Evolutionary conservation across 2,113 vertebrate genomes (phyloP).

Genomic region (Eretmodus cyanostictus): DNA sequence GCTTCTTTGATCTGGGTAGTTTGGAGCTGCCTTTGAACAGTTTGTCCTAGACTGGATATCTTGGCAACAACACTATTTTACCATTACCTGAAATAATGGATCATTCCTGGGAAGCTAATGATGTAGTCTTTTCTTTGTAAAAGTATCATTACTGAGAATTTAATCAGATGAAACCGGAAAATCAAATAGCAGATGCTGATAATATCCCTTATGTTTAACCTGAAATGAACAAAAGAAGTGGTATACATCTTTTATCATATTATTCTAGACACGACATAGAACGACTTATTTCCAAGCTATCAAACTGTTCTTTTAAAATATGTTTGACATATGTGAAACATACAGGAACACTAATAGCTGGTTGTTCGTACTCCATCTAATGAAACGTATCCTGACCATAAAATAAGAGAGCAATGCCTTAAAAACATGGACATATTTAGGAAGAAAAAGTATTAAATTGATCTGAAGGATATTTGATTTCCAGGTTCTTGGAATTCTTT

Average conservation of each 20-base stretch:
- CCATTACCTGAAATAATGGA: background rate
- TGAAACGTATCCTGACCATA: background rate
- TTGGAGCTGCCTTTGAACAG: background rate
- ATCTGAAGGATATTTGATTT: background rate
- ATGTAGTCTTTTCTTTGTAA: background rate
- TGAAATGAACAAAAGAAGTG: background rate
- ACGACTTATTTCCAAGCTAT: background rate
- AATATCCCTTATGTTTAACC: background rate
- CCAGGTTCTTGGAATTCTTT: background rate
- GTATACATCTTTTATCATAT: background rate
- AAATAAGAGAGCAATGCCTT: background rate
- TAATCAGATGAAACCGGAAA: background rate
- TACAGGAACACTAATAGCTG: background rate
- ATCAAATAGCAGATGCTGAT: background rate
- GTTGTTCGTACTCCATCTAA: background rate
- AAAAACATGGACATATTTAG: background rate
- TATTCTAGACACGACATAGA: background rate
- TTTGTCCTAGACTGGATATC: background rate
- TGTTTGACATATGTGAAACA: background rate
- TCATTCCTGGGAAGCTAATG: background rate
- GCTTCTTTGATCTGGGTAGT: background rate
- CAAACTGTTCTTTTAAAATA: background rate
- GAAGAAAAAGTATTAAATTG: background rate
- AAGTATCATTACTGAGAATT: background rate
- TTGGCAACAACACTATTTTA: background rate